phyloP scores from a whole-genome alignment of 2,888 invertebrate genomes.

The Spatulosminthurus flaviceps region DNA sequence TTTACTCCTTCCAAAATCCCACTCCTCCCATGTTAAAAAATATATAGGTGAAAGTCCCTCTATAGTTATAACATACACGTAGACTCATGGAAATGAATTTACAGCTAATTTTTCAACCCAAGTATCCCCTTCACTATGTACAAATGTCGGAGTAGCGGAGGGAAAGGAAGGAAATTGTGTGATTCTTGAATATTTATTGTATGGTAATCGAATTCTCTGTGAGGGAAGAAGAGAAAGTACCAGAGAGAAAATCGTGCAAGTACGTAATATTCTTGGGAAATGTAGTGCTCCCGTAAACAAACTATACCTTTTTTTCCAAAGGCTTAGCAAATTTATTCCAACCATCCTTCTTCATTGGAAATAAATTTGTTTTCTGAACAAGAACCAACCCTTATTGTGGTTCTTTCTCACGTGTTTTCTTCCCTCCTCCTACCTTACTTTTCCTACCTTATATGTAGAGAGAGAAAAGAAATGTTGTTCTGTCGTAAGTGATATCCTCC shows the following conservation, averaged over 20 bases:
- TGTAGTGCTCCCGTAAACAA: neutral
- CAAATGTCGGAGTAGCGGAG: neutral
- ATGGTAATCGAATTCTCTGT: neutral
- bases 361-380: conserved; percentile 24
- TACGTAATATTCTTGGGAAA: neutral
- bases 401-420: conserved; percentile 10
- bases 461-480: neutral
- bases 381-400: neutral
- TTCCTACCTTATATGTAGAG: neutral
- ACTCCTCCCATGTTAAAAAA: too few species aligned
- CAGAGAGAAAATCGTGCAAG: neutral
- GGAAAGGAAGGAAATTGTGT: neutral
- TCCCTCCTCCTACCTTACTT: neutral
- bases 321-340: conserved; percentile 1
- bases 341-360: neutral
- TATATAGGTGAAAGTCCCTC: too few species aligned
- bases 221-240: neutral
- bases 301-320: neutral
- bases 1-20: too few species aligned
- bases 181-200: conserved; percentile 6
- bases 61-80: too few species aligned
- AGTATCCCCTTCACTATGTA: neutral
- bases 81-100: neutral
- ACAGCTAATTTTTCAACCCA: neutral
- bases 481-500: too few species aligned